These are phyloP conservation scores for Halictus rubicundus DNA, from an alignment of 1,140 invertebrate species.

Conservation along the genomic window DNA sequence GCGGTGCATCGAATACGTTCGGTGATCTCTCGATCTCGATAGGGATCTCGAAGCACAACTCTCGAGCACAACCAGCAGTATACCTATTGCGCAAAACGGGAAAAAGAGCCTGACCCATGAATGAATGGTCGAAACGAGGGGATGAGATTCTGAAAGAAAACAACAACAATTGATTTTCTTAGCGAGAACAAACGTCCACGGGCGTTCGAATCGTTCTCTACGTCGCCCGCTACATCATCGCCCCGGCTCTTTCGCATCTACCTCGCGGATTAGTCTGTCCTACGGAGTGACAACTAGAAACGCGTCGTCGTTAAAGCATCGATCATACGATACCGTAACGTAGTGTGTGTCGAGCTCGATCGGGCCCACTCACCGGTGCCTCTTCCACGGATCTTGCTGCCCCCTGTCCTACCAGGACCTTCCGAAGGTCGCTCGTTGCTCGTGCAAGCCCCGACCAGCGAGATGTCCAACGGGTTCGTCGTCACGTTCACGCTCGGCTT, in stretches of 20 bases:
- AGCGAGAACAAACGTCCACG: slow-evolving; percentile 36
- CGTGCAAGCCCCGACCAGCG: slow-evolving; percentile 56
- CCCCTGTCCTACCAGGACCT: slow-evolving; percentile 56
- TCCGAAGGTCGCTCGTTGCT: slow-evolving; percentile 63
- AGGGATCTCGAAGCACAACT: slow-evolving; percentile 33
- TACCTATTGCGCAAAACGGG: slow-evolving; percentile 81
- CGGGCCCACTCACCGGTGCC: slow-evolving; percentile 68
- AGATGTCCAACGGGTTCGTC: slow-evolving; percentile 83
- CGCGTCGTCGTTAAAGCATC: neutral
- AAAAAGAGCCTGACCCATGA: slow-evolving; percentile 81
- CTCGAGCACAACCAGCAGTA: slow-evolving; percentile 56
- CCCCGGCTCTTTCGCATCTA: neutral
- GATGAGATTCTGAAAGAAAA: slow-evolving; percentile 81
- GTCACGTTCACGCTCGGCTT: slow-evolving; percentile 84
- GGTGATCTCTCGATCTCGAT: slow-evolving; percentile 10
- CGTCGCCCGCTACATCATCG: neutral
- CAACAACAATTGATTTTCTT: slow-evolving; percentile 79
- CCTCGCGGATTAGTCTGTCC: neutral
- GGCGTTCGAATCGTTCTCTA: neutral
- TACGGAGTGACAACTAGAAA: neutral
- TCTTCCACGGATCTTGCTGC: slow-evolving; percentile 68
- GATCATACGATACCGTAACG: neutral
- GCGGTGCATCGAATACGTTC: too few species aligned
- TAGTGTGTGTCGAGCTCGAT: neutral
- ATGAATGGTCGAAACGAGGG: slow-evolving; percentile 80